Evolutionary conservation across 2,888 invertebrate species (phyloP).

Genomic region (Lithophane ornitopus): DNA sequence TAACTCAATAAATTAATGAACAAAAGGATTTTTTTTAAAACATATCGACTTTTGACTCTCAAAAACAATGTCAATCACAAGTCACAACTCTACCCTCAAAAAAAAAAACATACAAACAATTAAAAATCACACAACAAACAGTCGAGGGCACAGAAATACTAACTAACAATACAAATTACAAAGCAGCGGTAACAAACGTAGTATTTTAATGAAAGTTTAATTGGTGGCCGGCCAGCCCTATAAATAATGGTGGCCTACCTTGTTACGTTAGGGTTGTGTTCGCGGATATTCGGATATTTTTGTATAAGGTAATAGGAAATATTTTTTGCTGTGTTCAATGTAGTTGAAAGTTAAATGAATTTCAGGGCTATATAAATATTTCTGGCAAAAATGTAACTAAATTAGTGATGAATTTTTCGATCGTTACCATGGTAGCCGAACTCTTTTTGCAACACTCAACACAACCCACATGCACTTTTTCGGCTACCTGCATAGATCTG

Average conservation of each 20-base stretch:
- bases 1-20: neutral
- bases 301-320: accelerated
- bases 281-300: conserved; percentile 36
- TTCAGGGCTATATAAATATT: neutral
- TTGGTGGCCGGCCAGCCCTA: conserved; percentile 65
- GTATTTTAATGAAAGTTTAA: conserved; percentile 74
- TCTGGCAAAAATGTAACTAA: neutral
- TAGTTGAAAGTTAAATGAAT: neutral
- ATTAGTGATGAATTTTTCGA: neutral
- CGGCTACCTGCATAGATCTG: neutral
- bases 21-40: neutral
- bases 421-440: no score
- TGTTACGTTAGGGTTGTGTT: conserved; percentile 55
- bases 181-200: conserved; percentile 57
- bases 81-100: conserved; percentile 12
- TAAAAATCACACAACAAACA: conserved; percentile 32
- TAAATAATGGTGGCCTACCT: conserved; percentile 66
- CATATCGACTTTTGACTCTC: conserved; percentile 2
- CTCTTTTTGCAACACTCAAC: neutral
- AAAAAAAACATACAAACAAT: neutral
- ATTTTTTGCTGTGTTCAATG: no score
- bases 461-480: neutral
- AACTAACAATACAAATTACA: conserved; percentile 58
- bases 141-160: conserved; percentile 30
- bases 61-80: conserved; percentile 32